These are phyloP conservation scores for Steatocranus sp. DNA, from an alignment of 2,797 vertebrate genomes.

Conservation along the genomic window DNA sequence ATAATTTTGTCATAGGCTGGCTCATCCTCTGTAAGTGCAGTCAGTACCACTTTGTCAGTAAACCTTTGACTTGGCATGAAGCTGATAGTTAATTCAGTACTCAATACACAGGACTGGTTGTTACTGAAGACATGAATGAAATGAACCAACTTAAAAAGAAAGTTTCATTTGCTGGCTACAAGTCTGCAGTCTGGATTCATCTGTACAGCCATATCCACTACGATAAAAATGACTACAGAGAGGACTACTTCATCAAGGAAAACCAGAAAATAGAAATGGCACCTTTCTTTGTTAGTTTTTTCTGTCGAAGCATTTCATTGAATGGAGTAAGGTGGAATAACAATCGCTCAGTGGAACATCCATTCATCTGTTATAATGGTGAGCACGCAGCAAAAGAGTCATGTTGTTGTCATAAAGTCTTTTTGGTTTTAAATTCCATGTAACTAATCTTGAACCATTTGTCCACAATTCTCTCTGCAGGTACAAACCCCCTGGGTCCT, in stretches of 20 bases:
- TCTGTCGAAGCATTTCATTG: fast-evolving
- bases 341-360: neutral
- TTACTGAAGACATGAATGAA: neutral
- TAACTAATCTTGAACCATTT: neutral
- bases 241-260: fast-evolving
- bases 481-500: neutral
- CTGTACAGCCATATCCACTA: fast-evolving
- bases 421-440: neutral
- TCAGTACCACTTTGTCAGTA: neutral
- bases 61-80: neutral
- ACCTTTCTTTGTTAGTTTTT: neutral
- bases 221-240: fast-evolving
- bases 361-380: neutral
- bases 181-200: neutral
- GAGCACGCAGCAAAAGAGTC: fast-evolving
- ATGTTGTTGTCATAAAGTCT: fast-evolving
- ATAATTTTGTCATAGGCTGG: neutral
- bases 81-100: fast-evolving
- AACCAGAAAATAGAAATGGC: fast-evolving
- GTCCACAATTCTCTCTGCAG: neutral
- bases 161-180: neutral
- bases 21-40: neutral
- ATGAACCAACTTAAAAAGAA: neutral
- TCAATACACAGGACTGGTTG: fast-evolving
- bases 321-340: fast-evolving